Percentiles rank a stretch among this genome's conserved stretches.
Evolutionary conservation across 2,797 vertebrate genomes (phyloP).

Genomic region (Pseudotriccus pelzelni): DNA sequence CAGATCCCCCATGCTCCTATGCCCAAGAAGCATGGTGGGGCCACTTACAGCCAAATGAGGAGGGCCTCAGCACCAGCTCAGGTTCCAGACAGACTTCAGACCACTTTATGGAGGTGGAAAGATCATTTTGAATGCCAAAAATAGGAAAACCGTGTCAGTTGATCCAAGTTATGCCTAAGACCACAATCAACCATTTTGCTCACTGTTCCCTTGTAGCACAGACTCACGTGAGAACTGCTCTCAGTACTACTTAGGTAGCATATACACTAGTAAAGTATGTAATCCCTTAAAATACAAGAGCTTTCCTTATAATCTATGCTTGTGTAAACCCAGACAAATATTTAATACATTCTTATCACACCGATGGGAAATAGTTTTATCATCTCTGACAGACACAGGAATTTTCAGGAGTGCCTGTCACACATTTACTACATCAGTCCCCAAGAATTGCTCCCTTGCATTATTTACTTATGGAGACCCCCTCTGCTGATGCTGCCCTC

Average conservation of each 20-base stretch:
- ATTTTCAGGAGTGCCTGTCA: not conserved
- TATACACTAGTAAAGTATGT: not conserved
- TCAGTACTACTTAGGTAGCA: not conserved
- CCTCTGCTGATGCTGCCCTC: not conserved
- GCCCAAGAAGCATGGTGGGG: not conserved
- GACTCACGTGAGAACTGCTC: not conserved
- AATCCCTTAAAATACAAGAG: slow-evolving; percentile 32
- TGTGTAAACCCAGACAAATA: not conserved
- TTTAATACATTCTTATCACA: slow-evolving; percentile 11
- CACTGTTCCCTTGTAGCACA: not conserved
- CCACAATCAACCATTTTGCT: not conserved
- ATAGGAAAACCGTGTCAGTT: not conserved
- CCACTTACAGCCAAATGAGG: not conserved
- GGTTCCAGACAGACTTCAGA: not conserved
- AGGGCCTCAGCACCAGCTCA: not conserved
- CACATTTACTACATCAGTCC: rapidly evolving
- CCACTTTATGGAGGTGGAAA: not conserved
- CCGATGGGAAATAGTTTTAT: not conserved
- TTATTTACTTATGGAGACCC: not conserved
- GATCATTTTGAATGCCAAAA: not conserved
- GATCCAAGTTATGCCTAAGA: not conserved
- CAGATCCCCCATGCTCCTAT: not conserved
- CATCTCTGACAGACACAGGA: not conserved
- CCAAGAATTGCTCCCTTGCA: not conserved
- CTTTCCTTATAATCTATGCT: slow-evolving; percentile 24